Evolutionary conservation across 2,113 vertebrate species (phyloP).

Genomic region (Pachypanchax playfairii): DNA sequence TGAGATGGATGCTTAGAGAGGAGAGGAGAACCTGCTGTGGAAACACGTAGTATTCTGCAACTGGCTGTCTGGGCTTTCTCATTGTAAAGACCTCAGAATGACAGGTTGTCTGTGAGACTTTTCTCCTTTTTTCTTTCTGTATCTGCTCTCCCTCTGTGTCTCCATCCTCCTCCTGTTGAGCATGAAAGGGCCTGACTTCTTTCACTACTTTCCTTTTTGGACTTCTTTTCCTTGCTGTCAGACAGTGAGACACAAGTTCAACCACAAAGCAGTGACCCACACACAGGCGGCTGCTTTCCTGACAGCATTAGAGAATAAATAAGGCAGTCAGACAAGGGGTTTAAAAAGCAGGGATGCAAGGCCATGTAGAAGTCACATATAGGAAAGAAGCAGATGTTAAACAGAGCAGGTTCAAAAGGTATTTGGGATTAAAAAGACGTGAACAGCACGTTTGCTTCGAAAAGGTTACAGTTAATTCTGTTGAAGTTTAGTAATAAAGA

Average conservation of each 20-base stretch:
- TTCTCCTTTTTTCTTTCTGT: conserved; percentile 5
- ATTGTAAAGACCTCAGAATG: conserved; percentile 41
- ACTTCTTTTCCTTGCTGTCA: conserved; percentile 35
- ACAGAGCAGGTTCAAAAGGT: conserved; percentile 2
- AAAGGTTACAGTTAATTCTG: conserved; percentile 46
- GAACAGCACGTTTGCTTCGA: conserved; percentile 44
- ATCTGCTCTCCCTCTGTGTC: conserved; percentile 10
- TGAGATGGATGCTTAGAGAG: conserved; percentile 28
- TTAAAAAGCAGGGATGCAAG: conserved; percentile 17
- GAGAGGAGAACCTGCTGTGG: conserved; percentile 31
- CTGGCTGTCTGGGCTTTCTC: conserved; percentile 33
- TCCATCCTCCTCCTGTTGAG: conserved; percentile 31
- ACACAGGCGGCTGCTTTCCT: conserved; percentile 27
- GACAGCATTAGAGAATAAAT: conserved; percentile 52
- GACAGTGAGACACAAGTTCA: conserved; percentile 44
- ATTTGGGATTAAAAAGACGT: conserved; percentile 11
- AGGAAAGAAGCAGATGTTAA: conserved; percentile 17
- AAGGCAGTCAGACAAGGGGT: conserved; percentile 35
- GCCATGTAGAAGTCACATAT: conserved; percentile 10
- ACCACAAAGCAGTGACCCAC: conserved; percentile 60
- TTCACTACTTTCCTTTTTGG: conserved; percentile 14
- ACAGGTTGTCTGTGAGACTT: conserved; percentile 30
- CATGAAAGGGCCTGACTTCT: conserved; percentile 30
- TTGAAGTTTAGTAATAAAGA: conserved; percentile 64
- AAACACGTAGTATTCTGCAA: conserved; percentile 28